These are phyloP conservation scores for Hedya salicella DNA, from an alignment of 2,888 invertebrate genomes.

Conservation along the genomic window DNA sequence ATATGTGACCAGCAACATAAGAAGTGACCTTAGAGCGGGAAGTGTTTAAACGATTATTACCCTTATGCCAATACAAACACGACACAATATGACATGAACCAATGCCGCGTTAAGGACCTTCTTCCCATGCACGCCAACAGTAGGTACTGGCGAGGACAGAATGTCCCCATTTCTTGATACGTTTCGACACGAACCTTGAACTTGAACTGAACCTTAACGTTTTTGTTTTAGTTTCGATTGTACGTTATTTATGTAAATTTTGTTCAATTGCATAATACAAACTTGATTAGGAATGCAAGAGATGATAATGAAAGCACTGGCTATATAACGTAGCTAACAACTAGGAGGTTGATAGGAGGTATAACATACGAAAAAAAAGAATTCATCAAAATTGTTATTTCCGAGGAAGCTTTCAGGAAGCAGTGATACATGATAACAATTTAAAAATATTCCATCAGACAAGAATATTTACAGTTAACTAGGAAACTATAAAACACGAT, in stretches of 20 bases:
- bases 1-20: not conserved
- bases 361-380: not conserved
- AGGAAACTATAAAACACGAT: constrained; percentile 21
- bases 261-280: not conserved
- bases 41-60: constrained; percentile 6
- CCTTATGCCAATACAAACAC: constrained; percentile 7
- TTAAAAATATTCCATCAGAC: constrained; percentile 11
- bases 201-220: constrained; percentile 32
- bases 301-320: not conserved
- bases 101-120: not conserved
- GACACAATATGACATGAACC: not conserved
- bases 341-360: not conserved
- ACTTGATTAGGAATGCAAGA: not conserved
- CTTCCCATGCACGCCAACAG: not conserved
- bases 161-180: constrained; percentile 41
- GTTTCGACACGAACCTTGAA: constrained; percentile 34
- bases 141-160: constrained; percentile 20
- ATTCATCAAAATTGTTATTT: not conserved
- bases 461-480: constrained; percentile 8
- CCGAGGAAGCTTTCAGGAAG: constrained; percentile 9
- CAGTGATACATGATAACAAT: constrained; percentile 1
- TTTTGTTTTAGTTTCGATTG: constrained; percentile 21
- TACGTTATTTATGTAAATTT: constrained; percentile 14
- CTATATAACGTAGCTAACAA: no score
- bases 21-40: not conserved